A percentile compares a stretch with the other conserved stretches of the same genome.
Conservation (phyloP, 2,797 vertebrate species). For the Leucoraja ocellata region DNA sequence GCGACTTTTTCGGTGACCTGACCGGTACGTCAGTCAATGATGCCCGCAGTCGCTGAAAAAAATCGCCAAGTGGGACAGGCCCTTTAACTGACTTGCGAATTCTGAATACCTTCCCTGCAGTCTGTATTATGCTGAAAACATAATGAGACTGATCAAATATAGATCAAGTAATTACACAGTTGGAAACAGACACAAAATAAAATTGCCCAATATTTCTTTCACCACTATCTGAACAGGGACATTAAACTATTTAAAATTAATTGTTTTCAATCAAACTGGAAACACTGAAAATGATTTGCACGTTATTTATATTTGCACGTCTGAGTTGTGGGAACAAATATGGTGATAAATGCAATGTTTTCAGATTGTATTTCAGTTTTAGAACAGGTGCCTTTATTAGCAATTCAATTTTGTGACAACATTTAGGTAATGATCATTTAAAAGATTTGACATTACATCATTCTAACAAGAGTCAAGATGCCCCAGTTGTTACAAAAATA, state of each 20-base stretch:
- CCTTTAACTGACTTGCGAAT: no score
- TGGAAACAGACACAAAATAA: no score
- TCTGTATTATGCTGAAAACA: not conserved
- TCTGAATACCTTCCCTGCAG: no score
- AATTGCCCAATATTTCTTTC: not conserved
- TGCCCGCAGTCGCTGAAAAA: no score
- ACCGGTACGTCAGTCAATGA: no score
- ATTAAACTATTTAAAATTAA: not conserved
- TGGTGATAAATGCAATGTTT: not conserved
- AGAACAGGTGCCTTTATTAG: not conserved
- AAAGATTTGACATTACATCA: not conserved
- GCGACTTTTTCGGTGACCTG: no score
- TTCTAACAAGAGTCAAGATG: not conserved
- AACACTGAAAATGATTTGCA: not conserved
- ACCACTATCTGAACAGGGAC: not conserved
- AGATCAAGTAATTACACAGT: not conserved
- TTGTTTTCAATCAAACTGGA: not conserved
- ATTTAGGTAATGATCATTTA: not conserved
- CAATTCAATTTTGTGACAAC: slow-evolving; percentile 10
- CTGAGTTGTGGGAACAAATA: not conserved
- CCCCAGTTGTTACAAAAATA: not conserved
- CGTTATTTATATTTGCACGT: not conserved
- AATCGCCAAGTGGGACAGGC: no score
- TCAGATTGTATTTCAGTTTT: not conserved
- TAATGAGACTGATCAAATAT: not conserved